phyloP scores from a whole-genome alignment of 2,113 vertebrate genomes.

The Electrona antarctica region DNA sequence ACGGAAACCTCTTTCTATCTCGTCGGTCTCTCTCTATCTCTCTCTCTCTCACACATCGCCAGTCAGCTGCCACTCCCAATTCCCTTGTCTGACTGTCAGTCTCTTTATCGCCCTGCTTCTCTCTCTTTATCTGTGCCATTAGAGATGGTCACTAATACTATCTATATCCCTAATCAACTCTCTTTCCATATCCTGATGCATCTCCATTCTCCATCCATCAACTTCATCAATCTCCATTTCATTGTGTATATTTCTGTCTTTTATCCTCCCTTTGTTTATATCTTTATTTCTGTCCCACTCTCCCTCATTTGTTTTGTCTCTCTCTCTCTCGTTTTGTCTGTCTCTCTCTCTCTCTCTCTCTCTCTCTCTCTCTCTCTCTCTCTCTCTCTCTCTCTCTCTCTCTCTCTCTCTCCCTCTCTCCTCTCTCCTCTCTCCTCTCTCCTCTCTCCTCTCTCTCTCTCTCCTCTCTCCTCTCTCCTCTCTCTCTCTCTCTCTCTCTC shows the following conservation, averaged over 20 bases:
- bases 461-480: constrained; percentile 52
- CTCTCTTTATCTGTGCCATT: neutral
- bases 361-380: constrained; percentile 15
- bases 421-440: constrained; percentile 5
- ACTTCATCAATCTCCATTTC: too few species aligned
- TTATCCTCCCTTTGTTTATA: too few species aligned
- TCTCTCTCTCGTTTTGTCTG: too few species aligned
- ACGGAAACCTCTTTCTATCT: neutral
- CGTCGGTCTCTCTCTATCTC: neutral
- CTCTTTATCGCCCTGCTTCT: too few species aligned
- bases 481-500: neutral
- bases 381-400: constrained; percentile 9
- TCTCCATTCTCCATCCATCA: neutral
- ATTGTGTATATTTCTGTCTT: neutral
- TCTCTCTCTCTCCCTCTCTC: constrained; percentile 19
- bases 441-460: constrained; percentile 5
- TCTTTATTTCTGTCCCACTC: neutral
- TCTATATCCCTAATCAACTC: too few species aligned
- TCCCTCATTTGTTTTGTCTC: too few species aligned
- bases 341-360: constrained; percentile 15
- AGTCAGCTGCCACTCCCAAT: neutral
- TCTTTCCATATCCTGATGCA: neutral
- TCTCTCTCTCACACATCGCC: constrained; percentile 2
- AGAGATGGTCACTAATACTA: too few species aligned
- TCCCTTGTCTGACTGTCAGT: too few species aligned